Evolutionary conservation across 2,888 invertebrate genomes (phyloP).

Genomic region (Drosophila tripunctata): DNA sequence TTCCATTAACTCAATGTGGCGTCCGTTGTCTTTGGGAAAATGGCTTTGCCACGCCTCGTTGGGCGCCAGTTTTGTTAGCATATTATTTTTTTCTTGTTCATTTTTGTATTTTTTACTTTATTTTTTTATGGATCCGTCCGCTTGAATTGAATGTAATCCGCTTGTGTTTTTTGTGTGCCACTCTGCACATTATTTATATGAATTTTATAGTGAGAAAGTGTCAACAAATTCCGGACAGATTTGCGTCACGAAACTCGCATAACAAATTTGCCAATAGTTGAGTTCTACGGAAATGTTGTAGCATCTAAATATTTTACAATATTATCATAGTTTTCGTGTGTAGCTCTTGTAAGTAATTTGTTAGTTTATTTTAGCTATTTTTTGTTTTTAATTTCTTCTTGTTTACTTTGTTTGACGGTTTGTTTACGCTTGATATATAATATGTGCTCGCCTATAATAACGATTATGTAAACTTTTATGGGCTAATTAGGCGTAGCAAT

Average conservation of each 20-base stretch:
- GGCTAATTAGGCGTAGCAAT: conserved; percentile 14
- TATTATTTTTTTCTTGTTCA: conserved; percentile 13
- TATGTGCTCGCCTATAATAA: conserved; percentile 1
- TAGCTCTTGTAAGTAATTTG: too few species aligned
- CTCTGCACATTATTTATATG: conserved; percentile 37
- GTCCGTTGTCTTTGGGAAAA: conserved; percentile 26
- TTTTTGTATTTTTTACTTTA: too few species aligned
- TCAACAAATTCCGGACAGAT: conserved; percentile 43
- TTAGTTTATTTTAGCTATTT: conserved; percentile 2
- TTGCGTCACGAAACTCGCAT: conserved; percentile 50
- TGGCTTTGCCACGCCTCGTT: conserved; percentile 34
- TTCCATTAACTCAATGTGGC: conserved; percentile 35
- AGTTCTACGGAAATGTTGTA: neutral
- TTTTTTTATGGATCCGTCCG: conserved; percentile 31
- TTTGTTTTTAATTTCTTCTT: neutral
- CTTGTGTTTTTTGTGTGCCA: conserved; percentile 16
- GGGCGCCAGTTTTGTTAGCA: conserved; percentile 6
- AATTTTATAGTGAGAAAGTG: conserved; percentile 27
- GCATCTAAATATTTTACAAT: conserved; percentile 4
- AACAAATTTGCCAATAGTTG: conserved; percentile 8
- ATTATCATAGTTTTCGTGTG: conserved; percentile 21
- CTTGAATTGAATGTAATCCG: conserved; percentile 15
- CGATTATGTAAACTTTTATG: conserved; percentile 16
- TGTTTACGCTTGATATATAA: conserved; percentile 31
- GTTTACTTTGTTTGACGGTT: conserved; percentile 13